These are phyloP conservation scores for Masticophis lateralis DNA, from an alignment of 2,797 vertebrate genomes.

Conservation along the genomic window DNA sequence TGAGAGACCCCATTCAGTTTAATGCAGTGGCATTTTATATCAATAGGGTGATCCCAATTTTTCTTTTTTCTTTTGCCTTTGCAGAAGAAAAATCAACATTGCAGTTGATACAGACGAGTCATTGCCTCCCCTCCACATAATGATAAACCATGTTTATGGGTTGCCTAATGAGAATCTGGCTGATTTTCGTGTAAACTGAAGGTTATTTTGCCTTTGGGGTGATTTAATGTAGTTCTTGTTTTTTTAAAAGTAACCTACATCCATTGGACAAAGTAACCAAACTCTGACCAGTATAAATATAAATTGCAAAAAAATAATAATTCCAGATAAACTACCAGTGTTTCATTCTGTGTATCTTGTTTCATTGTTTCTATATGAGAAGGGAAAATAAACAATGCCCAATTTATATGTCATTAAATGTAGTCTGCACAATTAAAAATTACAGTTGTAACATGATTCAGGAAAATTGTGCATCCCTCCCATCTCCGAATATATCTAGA, in stretches of 20 bases:
- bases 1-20: neutral
- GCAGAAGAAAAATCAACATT: neutral
- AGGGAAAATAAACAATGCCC: neutral
- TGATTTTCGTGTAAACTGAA: neutral
- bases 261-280: neutral
- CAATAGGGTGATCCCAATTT: neutral
- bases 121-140: neutral
- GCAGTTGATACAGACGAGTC: neutral
- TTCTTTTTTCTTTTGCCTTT: neutral
- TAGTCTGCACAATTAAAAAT: neutral
- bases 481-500: neutral
- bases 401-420: neutral
- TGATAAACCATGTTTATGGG: neutral
- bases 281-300: neutral
- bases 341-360: neutral
- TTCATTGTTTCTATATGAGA: neutral
- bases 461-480: neutral
- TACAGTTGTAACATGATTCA: neutral
- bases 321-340: neutral
- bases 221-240: neutral
- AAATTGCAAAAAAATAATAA: neutral
- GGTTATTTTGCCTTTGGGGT: neutral
- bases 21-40: neutral
- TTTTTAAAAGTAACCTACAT: neutral
- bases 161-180: neutral